Evolutionary conservation across 1,140 invertebrate genomes (phyloP), one percentile per base, ranked within the genome.

Genomic region (Bombus soroeensis): DNA sequence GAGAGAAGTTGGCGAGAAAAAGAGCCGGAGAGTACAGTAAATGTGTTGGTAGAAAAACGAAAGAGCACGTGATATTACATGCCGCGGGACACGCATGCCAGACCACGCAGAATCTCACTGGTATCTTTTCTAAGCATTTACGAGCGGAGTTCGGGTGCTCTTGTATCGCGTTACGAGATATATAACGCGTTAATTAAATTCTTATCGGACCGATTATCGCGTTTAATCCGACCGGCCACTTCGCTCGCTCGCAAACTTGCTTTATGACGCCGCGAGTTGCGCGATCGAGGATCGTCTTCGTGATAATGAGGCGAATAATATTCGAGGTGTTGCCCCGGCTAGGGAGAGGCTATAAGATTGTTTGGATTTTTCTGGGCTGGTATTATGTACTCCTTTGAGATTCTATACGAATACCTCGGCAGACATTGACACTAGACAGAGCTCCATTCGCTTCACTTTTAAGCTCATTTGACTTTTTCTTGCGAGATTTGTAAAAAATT

Each of bases 121-220:
- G 41, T 89, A 89, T 88, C 78, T 90, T 82, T 85, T 82, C 89
- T 80, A 83, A 88, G 78, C 71, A 57, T 73, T 79, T 81, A 83
- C 81, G 64, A 64, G 68, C 53, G n/a, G 43, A 57, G 28, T 53
- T 64, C 62, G 39, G 70, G 59, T 62, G 18, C n/a, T 39, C 85
- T 77, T 78, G 77, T 59, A 79, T 71, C 78, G 73, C 71, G 71
- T 62, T 70, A 71, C 53, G 86, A 81, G 83, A 85, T 87, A 81
- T 81, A 87, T 83, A 81, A 85, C 77, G 86, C 90, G 91, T 89
- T 92, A 92, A 92, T 92, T 91, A 92, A 87, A 86, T 88, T 70
- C 91, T 92, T 91, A 92, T 92, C 92, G 47, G 18, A 5, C 25
- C 80, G 87, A 89, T 91, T 90, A 91, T 92, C 90, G 83, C 37